Conservation (phyloP, 64 coral and sea anemone genomes). For the Catalaphyllia jardinei region DNA sequence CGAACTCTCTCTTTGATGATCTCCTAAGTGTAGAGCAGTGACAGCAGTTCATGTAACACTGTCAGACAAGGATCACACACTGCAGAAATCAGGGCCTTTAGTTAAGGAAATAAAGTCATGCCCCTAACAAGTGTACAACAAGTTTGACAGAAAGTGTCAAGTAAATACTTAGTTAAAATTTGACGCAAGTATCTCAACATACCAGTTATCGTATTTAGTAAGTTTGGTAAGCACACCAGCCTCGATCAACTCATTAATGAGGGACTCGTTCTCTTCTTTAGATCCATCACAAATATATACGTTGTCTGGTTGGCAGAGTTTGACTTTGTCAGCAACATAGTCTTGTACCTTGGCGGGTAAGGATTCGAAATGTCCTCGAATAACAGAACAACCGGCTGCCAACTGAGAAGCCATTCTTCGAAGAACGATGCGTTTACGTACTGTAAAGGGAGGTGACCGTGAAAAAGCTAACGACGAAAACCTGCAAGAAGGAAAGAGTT, state of each 20-base stretch:
- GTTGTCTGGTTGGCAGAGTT: constrained; percentile 59
- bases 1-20: background rate
- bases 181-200: constrained; percentile 5
- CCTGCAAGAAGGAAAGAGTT: background rate
- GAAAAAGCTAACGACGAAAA: constrained; percentile 30
- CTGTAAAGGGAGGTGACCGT: constrained; percentile 4
- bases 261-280: constrained; percentile 69
- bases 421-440: constrained; percentile 42
- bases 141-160: background rate
- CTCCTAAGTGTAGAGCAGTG: background rate
- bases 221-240: constrained; percentile 54
- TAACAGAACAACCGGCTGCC: constrained; percentile 53
- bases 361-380: constrained; percentile 51
- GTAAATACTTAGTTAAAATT: background rate
- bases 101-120: no score
- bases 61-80: no score
- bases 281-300: constrained; percentile 95
- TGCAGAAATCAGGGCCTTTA: no score
- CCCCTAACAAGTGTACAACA: no score
- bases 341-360: constrained; percentile 64
- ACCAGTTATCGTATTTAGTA: constrained; percentile 86
- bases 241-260: constrained; percentile 65
- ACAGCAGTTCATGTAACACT: background rate
- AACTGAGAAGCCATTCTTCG: constrained; percentile 64
- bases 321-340: constrained; percentile 68